A percentile compares a stretch with the other conserved stretches of the same genome.
Conservation (phyloP, 2,888 invertebrate species). For the Drosophila sordidula region DNA sequence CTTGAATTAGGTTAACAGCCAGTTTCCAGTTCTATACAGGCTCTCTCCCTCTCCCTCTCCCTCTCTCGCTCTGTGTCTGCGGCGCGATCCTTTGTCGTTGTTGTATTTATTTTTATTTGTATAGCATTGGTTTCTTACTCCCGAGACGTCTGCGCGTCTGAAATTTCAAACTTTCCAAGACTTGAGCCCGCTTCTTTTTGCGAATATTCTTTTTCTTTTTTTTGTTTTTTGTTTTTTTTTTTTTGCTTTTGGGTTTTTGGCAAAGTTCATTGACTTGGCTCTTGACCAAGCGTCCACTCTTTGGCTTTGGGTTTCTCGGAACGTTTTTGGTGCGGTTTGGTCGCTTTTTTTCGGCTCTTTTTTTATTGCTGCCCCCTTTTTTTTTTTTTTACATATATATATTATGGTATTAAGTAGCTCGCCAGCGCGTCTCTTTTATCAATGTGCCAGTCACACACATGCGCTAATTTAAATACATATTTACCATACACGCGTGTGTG, state of each 20-base stretch:
- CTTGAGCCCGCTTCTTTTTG: slow-evolving; percentile 23
- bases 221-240: no score
- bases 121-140: slow-evolving; percentile 40
- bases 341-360: slow-evolving; percentile 8
- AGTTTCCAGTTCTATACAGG: slow-evolving; percentile 45
- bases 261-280: slow-evolving; percentile 71
- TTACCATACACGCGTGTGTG: slow-evolving; percentile 19
- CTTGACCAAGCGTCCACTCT: slow-evolving; percentile 56
- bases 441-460: slow-evolving; percentile 41
- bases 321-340: slow-evolving; percentile 28
- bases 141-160: slow-evolving; percentile 74
- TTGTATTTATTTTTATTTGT: slow-evolving; percentile 56
- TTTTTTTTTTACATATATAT: not conserved
- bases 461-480: slow-evolving; percentile 47
- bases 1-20: slow-evolving; percentile 84
- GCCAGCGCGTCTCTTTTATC: slow-evolving; percentile 24
- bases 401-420: slow-evolving; percentile 39
- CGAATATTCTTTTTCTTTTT: slow-evolving; percentile 10
- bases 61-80: slow-evolving; percentile 13
- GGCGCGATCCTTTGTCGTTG: slow-evolving; percentile 48
- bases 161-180: slow-evolving; percentile 76
- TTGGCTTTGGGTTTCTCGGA: slow-evolving; percentile 45
- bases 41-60: not conserved
- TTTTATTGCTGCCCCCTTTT: not conserved
- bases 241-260: slow-evolving; percentile 35